phyloP scores from a whole-genome alignment of 2,888 invertebrate genomes.

The Anaspis maculata region DNA sequence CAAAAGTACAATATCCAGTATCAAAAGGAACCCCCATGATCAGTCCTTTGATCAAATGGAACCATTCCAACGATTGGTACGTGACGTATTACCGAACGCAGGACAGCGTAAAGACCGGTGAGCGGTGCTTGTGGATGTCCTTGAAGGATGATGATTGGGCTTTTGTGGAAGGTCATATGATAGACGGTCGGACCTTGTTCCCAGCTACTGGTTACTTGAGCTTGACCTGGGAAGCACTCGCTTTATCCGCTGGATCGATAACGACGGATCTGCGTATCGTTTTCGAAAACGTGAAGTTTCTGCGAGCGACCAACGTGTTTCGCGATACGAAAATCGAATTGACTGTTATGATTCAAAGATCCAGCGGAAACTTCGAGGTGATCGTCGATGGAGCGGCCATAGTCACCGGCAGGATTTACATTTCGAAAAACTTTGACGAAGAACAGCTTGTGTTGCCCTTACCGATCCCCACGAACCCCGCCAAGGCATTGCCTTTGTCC shows the following conservation, averaged over 20 bases:
- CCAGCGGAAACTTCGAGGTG: conserved; percentile 32
- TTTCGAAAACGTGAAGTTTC: conserved; percentile 53
- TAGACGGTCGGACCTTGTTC: conserved; percentile 58
- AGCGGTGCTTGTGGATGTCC: conserved; percentile 51
- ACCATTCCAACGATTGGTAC: conserved; percentile 71
- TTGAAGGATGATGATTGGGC: conserved; percentile 58
- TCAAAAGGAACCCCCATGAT: conserved; percentile 48
- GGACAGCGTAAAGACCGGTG: conserved; percentile 48
- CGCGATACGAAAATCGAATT: conserved; percentile 32
- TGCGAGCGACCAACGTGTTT: conserved; percentile 47
- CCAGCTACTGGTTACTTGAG: conserved; percentile 55
- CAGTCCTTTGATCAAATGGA: conserved; percentile 81
- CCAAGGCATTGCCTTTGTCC: conserved; percentile 42
- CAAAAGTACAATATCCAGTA: conserved; percentile 70
- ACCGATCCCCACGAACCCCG: not conserved
- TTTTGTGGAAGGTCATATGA: conserved; percentile 70
- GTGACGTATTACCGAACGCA: conserved; percentile 42
- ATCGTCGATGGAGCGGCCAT: conserved; percentile 16
- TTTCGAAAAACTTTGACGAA: conserved; percentile 17
- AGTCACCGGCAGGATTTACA: conserved; percentile 18
- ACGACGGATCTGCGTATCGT: conserved; percentile 45
- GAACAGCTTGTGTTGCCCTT: conserved; percentile 33
- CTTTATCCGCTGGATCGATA: conserved; percentile 35
- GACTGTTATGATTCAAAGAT: conserved; percentile 23
- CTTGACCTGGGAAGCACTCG: conserved; percentile 49